Conservation (phyloP, 2,888 invertebrate genomes). For the Trichopoda pennipes region DNA sequence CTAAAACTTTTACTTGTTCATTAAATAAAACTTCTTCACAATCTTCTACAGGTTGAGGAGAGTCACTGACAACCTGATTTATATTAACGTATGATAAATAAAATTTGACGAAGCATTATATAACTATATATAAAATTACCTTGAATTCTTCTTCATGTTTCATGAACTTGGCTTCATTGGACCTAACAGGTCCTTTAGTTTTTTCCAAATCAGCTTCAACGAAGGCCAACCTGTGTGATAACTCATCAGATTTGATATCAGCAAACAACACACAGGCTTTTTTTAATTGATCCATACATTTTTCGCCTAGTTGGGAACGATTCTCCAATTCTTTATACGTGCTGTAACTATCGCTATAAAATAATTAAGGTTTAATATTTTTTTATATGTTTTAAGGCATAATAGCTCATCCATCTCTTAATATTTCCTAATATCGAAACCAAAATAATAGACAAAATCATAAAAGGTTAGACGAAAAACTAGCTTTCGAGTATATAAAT, state of each 20-base stretch:
- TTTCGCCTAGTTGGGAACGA: constrained; percentile 98
- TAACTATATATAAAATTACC: constrained; percentile 78
- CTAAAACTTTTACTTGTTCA: constrained; percentile 98
- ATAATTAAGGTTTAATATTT: too few relatives aligned
- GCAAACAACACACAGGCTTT: constrained; percentile 99
- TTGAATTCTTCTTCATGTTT: constrained; percentile 98
- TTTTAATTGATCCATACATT: constrained; percentile 99
- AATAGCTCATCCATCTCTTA: too few relatives aligned
- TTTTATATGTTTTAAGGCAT: too few relatives aligned
- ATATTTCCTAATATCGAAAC: too few relatives aligned
- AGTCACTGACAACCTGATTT: constrained; percentile 96
- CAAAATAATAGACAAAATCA: too few relatives aligned
- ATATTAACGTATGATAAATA: not conserved
- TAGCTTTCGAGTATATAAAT: too few relatives aligned
- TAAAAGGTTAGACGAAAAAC: too few relatives aligned
- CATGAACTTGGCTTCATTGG: constrained; percentile 98
- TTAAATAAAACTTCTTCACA: too few relatives aligned
- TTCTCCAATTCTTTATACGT: constrained; percentile 99
- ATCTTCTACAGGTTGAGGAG: constrained; percentile 99
- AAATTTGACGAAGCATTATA: not conserved
- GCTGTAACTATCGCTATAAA: constrained; percentile 82
- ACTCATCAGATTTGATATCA: constrained; percentile 99
- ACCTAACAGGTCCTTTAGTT: constrained; percentile 99
- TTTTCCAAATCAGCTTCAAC: constrained; percentile 99
- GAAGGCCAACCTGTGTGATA: constrained; percentile 99